These are phyloP conservation scores for Tachuris rubrigastra DNA, from an alignment of 2,113 vertebrate genomes.

Conservation along the genomic window DNA sequence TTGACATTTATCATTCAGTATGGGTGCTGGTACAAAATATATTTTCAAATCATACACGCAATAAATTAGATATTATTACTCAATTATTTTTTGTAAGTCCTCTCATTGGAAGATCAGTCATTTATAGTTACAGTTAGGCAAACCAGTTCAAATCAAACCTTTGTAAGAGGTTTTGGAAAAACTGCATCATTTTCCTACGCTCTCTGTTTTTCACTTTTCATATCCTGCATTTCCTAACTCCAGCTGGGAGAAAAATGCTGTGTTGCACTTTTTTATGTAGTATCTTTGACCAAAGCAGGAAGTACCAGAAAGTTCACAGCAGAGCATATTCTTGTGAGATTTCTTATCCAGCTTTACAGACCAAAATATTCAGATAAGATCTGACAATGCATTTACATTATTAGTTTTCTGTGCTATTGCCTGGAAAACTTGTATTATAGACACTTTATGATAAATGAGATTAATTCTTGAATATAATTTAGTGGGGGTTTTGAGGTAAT, in stretches of 20 bases:
- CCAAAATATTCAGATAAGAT: background rate
- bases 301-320: conserved; percentile 37
- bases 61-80: background rate
- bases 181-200: background rate
- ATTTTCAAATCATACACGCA: background rate
- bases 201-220: conserved; percentile 5
- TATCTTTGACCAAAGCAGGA: conserved; percentile 16
- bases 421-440: background rate
- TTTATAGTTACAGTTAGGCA: background rate
- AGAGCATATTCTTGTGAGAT: background rate
- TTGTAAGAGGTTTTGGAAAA: background rate
- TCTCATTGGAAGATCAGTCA: background rate
- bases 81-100: background rate
- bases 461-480: background rate
- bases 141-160: background rate
- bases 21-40: background rate
- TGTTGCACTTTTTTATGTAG: conserved; percentile 2
- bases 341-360: background rate
- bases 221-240: conserved; percentile 17
- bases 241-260: conserved; percentile 40
- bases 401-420: background rate
- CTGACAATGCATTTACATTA: background rate
- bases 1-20: background rate
- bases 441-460: background rate
- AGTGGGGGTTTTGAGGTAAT: background rate